These are phyloP conservation scores for Diogma glabrata DNA, from an alignment of 2,888 invertebrate genomes.

Conservation along the genomic window DNA sequence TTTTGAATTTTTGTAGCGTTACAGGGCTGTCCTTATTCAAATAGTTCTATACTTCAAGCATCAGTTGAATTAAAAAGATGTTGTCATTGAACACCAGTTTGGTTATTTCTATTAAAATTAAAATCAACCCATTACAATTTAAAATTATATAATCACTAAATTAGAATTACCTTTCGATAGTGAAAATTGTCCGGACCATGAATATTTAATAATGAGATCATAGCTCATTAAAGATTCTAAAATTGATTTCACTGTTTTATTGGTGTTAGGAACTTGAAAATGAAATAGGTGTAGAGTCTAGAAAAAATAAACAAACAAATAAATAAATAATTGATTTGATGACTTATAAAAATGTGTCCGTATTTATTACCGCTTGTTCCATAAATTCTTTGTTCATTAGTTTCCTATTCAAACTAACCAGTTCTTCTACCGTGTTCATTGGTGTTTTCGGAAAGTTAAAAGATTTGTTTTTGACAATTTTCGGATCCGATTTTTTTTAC, in stretches of 20 bases:
- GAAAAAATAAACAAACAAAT: neutral
- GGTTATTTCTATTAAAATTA: neutral
- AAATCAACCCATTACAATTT: neutral
- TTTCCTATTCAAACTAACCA: too few relatives aligned
- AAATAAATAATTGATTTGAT: too few relatives aligned
- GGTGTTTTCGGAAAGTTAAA: too few relatives aligned
- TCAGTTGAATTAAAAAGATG: neutral
- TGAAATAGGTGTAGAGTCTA: neutral
- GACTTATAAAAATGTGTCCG: too few relatives aligned
- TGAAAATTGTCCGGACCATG: too few relatives aligned
- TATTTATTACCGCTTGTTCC: neutral
- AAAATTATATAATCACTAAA: neutral
- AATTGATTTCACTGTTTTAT: neutral
- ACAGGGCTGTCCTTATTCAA: neutral
- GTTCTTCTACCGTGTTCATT: too few relatives aligned
- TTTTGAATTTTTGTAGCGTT: neutral
- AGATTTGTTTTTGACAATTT: neutral
- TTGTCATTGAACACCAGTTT: neutral
- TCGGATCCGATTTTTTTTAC: neutral
- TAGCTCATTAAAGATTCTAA: neutral
- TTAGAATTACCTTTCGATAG: neutral
- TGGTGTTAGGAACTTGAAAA: too few relatives aligned
- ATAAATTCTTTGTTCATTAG: too few relatives aligned
- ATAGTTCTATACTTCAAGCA: neutral
- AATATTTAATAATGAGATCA: neutral